Percentiles rank a stretch among this genome's conserved stretches.
Conservation (phyloP, 2,888 invertebrate species). For the Tipula confusa region DNA sequence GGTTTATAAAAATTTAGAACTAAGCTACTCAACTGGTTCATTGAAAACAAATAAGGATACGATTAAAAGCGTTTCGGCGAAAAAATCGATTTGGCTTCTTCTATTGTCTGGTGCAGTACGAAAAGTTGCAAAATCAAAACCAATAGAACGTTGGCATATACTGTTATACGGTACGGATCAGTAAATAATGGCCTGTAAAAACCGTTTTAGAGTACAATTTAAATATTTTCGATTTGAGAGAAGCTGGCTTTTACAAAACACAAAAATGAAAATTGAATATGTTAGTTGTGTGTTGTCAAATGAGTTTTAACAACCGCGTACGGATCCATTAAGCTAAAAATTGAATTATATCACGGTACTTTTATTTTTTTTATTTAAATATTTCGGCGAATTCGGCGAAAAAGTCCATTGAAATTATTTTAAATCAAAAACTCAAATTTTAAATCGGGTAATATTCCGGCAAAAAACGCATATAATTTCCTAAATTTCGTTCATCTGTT, state of each 20-base stretch:
- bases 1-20: too few relatives aligned
- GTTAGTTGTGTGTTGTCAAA: background rate
- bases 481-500: background rate
- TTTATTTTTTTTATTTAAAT: conserved; percentile 1
- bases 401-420: too few relatives aligned
- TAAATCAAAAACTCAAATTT: background rate
- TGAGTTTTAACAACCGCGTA: background rate
- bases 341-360: background rate
- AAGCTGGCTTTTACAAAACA: background rate
- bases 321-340: background rate
- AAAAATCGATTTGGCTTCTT: too few relatives aligned
- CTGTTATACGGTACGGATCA: too few relatives aligned
- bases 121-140: too few relatives aligned
- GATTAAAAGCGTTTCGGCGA: too few relatives aligned
- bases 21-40: too few relatives aligned
- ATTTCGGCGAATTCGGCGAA: conserved; percentile 12
- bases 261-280: background rate
- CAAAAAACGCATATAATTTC: background rate
- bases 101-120: too few relatives aligned
- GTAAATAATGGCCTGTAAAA: too few relatives aligned
- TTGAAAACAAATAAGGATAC: too few relatives aligned
- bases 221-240: background rate
- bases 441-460: background rate
- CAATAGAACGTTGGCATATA: too few relatives aligned
- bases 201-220: too few relatives aligned